A percentile compares a stretch with the other conserved stretches of the same genome.
Evolutionary conservation across 2,113 vertebrate species (phyloP).

Genomic region (Seriola aureovittata): DNA sequence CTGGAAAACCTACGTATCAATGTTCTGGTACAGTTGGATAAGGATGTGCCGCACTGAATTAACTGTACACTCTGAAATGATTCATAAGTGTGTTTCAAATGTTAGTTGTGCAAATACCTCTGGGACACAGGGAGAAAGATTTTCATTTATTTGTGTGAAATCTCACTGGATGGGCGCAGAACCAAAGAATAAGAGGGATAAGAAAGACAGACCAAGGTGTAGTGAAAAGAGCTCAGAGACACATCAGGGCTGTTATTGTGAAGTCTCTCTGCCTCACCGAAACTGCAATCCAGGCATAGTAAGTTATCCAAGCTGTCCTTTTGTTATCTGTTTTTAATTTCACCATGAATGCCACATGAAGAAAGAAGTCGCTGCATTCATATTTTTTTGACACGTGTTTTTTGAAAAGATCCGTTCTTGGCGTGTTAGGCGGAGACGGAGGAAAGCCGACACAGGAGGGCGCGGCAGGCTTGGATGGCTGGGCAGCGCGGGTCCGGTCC

Average conservation of each 20-base stretch:
- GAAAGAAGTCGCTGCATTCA: not conserved
- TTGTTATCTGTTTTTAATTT: slow-evolving; percentile 3
- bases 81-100: not conserved
- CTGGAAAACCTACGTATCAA: not conserved
- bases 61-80: not conserved
- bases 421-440: not conserved
- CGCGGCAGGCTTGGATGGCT: slow-evolving; percentile 34
- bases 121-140: not conserved
- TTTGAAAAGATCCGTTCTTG: not conserved
- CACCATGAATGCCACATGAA: too few species aligned
- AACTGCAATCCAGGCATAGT: not conserved
- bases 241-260: not conserved
- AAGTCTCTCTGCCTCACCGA: not conserved
- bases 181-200: not conserved
- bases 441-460: slow-evolving; percentile 2
- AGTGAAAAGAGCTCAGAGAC: not conserved
- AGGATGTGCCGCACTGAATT: not conserved
- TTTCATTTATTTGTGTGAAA: not conserved
- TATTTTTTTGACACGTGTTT: not conserved
- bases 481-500: not conserved
- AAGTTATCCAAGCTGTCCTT: not conserved
- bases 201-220: not conserved
- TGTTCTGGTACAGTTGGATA: not conserved
- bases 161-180: not conserved
- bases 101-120: not conserved